A percentile compares a stretch with the other conserved stretches of the same genome.
Conservation (phyloP, 2,888 invertebrate species). For the Harpagoxenus sublaevis region DNA sequence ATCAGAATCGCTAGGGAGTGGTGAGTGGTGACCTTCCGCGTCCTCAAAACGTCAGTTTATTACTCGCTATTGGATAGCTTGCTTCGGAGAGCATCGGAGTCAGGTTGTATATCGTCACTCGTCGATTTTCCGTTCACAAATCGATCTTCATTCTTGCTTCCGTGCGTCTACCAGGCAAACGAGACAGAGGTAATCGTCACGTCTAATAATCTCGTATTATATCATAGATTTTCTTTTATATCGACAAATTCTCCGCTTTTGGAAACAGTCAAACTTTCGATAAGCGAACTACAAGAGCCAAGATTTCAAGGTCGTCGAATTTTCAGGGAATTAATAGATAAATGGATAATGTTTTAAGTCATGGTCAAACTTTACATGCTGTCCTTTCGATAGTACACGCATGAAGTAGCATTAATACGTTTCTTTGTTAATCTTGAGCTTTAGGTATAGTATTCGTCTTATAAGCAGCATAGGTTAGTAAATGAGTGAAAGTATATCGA, state of each 20-base stretch:
- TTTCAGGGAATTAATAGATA: not conserved
- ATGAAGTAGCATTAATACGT: not conserved
- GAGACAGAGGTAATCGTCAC: conserved; percentile 7
- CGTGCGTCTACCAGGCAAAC: not conserved
- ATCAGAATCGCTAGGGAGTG: conserved; percentile 51
- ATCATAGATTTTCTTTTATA: not conserved
- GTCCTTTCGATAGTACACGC: not conserved
- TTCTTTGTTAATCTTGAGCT: not conserved
- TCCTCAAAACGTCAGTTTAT: conserved; percentile 79
- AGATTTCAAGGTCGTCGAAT: not conserved
- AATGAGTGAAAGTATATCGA: not conserved
- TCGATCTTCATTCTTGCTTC: not conserved
- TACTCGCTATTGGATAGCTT: conserved; percentile 60
- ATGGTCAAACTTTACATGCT: not conserved
- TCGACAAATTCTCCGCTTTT: not conserved
- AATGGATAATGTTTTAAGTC: not conserved
- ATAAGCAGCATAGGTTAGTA: not conserved
- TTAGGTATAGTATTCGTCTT: not conserved
- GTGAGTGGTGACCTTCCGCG: conserved; percentile 77
- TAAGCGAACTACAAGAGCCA: not conserved
- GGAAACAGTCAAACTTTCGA: not conserved
- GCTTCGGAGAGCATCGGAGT: not conserved
- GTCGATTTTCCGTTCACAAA: conserved; percentile 23
- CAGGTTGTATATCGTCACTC: not conserved
- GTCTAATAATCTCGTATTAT: too few species aligned